Evolutionary conservation across 2,797 vertebrate species (phyloP).

Genomic region (Hozukius guyotensis): DNA sequence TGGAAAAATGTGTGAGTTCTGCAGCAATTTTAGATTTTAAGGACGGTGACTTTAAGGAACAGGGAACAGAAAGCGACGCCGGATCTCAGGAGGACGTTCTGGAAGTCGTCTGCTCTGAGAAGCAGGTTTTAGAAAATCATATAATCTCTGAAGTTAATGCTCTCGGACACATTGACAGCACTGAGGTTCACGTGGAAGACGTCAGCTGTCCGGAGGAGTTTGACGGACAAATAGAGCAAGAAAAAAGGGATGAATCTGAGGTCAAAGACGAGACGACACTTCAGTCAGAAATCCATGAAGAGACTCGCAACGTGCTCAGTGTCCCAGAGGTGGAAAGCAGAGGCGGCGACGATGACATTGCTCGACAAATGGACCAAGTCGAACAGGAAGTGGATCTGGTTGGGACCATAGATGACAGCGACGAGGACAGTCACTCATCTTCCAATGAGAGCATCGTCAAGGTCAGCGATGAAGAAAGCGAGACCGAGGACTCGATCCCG

Average conservation of each 20-base stretch:
- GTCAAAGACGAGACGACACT: background rate
- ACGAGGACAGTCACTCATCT: conserved; percentile 47
- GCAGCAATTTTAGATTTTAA: conserved; percentile 1
- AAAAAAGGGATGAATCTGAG: background rate
- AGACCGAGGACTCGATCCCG: conserved; percentile 8
- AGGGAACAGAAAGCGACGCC: background rate
- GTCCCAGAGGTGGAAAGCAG: background rate
- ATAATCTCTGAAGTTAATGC: background rate
- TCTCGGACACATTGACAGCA: background rate
- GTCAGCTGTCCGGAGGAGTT: background rate
- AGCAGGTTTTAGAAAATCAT: background rate
- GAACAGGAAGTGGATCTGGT: background rate
- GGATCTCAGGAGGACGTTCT: background rate
- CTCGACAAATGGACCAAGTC: background rate
- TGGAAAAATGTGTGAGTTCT: background rate
- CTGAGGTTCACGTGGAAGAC: background rate
- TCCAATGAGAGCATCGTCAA: conserved; percentile 68
- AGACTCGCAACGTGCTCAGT: background rate
- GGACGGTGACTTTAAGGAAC: background rate
- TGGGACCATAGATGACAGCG: background rate
- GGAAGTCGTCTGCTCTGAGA: background rate
- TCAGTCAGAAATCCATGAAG: background rate
- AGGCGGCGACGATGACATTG: background rate
- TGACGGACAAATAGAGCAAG: background rate
- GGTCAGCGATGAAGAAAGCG: conserved; percentile 69